Base-by-base conservation (phyloP, 2,888 invertebrate species). In the Folsomia candida region DNA sequence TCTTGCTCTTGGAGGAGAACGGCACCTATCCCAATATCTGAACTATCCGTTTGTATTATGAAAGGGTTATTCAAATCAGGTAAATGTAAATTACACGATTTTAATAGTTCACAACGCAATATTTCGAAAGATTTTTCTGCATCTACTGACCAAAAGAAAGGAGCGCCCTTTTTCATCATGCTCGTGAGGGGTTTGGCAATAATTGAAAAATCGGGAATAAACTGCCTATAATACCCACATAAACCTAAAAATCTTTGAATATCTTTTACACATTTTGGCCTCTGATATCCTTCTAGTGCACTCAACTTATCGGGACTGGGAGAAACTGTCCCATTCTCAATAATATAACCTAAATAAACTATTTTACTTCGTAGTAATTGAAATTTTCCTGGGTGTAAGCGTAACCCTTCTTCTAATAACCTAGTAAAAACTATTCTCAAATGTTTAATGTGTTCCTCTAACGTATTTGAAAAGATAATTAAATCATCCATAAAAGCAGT, bases 1-100 rank as follows among this genome's bases (percentile, higher is more conserved):
- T 74, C 85, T 83, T 9, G 81, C 80, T 51, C 14, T 9, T 1
- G 54, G 76, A n/a, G 82, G 72, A 0, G 72, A 14, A 22, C 75
- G 60, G 22, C 78, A 78, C 0, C 72, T 72, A 68, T 80, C 81
- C 14, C 75, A 74, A 3, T 82, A 72, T 0, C 77, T 78, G 64
- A 70, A 20, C 6, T 66, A 25, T 2, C 64, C n/a, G n/a, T n/a
- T n/a, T n/a, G n/a, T n/a, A n/a, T n/a, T n/a, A n/a, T n/a, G n/a
- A n/a, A n/a, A n/a, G 28, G 25, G 80, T 78, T 1, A 62, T 54
- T 1, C 68, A 68, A 18, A 70, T 74, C 51, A 81, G 81, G 11
- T 62, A 59, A 6, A 82, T 61, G 1, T 82, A 79, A 9, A 76
- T 80, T 1, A 80, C 81, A 2, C 82, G 3, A 2, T 79, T 81